These are phyloP conservation scores for Scaeva pyrastri DNA, from an alignment of 2,888 invertebrate species.

Conservation along the genomic window DNA sequence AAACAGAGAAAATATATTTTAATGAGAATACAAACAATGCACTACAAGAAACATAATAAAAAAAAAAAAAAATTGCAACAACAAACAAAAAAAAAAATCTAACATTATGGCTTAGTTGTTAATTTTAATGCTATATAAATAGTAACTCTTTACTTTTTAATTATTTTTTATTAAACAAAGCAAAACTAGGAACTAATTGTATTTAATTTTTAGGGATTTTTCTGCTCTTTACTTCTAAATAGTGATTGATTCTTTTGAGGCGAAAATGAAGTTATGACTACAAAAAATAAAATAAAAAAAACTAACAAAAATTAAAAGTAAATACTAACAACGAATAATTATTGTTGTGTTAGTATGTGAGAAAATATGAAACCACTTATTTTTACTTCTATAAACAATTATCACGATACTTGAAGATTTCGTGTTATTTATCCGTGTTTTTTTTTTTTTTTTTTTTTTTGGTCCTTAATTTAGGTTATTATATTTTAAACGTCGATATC, in stretches of 20 bases:
- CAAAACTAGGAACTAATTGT: constrained; percentile 28
- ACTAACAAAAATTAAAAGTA: constrained; percentile 24
- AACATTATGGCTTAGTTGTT: constrained; percentile 65
- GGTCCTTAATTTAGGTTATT: too few species aligned
- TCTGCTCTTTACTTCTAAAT: constrained; percentile 31
- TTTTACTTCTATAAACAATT: neutral
- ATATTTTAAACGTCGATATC: constrained; percentile 26
- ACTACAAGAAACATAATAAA: constrained; percentile 44
- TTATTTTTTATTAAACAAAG: constrained; percentile 31
- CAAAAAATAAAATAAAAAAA: neutral
- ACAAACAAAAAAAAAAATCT: constrained; percentile 11
- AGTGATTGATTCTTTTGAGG: constrained; percentile 41
- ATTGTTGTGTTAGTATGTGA: constrained; percentile 21
- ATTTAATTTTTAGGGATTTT: neutral
- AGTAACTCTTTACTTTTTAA: constrained; percentile 16
- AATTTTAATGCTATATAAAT: constrained; percentile 58
- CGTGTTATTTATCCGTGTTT: neutral
- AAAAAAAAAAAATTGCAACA: constrained; percentile 34
- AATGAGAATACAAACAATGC: constrained; percentile 51
- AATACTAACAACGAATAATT: constrained; percentile 35
- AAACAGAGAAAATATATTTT: constrained; percentile 58
- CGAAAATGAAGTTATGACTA: neutral
- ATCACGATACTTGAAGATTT: constrained; percentile 3
- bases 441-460: too few species aligned
- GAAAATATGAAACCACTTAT: constrained; percentile 23